Evolutionary conservation across 2,888 invertebrate species (phyloP), one percentile per base, ranked within the genome.

Genomic region (Xestia c-nigrum): DNA sequence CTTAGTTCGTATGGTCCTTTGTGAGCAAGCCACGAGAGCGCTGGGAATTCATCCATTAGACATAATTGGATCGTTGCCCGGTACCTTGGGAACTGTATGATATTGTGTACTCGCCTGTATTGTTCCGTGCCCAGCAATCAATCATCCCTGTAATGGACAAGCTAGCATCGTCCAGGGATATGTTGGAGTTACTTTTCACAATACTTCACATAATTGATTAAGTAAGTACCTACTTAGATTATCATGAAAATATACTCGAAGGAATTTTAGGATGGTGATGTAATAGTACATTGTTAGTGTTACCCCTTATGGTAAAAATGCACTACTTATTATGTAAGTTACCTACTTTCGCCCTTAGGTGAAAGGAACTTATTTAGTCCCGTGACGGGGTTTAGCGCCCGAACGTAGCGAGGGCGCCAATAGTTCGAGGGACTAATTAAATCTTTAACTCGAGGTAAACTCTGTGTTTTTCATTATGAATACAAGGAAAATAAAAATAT

Each of bases 31-130:
- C 57, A 76, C 74, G 76, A 74, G 78, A 83, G 84, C 84, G 71
- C 76, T 71, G 93, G 92, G 93, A 93, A 88, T 91, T 91, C 80
- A 90, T 94, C 95, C 95, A 95, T 95, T 95, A 95, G 87, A 90
- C 90, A 92, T 95, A 95, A 96, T 96, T 95, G 95, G 94, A 94
- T 94, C 89, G 92, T 85, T 89, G 76, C 21, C 70, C 63, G 63
- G 67, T 79, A 81, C 76, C 76, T 69, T 63, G 72, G 72, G 72
- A 74, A 43, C 57, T 74, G 65, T 85, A 76, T 79, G 68, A 72
- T 65, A 80, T 73, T 68, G 63, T 78, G 74, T 82, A 65, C 72
- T 65, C 68, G 77, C 65, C 76, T 71, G 65, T 81, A 78, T 80
- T 80, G 87, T 83, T 76, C 74, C 59, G 77, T 76, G 73, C 72